phyloP scores from a whole-genome alignment of 2,888 invertebrate genomes.

The Idaea biselata region DNA sequence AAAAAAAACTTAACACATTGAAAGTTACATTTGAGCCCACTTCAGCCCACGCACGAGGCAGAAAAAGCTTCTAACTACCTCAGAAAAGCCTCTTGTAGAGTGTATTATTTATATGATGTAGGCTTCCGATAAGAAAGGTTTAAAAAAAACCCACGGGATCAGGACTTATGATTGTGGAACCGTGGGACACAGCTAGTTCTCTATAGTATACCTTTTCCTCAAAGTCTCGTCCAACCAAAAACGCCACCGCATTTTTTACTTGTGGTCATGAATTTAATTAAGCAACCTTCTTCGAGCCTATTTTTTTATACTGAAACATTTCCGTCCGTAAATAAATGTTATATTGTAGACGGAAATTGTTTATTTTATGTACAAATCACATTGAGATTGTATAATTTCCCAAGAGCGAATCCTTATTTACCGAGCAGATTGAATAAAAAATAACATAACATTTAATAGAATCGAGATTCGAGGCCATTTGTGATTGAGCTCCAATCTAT shows the following conservation, averaged over 20 bases:
- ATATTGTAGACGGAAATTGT: slow-evolving; percentile 13
- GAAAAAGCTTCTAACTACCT: too few species aligned
- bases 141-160: too few species aligned
- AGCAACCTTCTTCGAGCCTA: neutral
- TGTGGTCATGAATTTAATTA: neutral
- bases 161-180: too few species aligned
- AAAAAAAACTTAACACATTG: too few species aligned
- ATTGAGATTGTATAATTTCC: slow-evolving; percentile 25
- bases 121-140: too few species aligned
- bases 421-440: neutral
- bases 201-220: neutral
- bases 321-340: neutral
- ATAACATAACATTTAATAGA: neutral
- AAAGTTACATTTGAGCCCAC: too few species aligned
- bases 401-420: slow-evolving; percentile 13
- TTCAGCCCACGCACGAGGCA: too few species aligned
- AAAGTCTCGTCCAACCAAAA: neutral
- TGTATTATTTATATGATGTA: too few species aligned
- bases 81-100: too few species aligned
- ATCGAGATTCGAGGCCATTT: neutral
- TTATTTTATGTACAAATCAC: slow-evolving; percentile 20
- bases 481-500: neutral
- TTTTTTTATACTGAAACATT: neutral
- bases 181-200: too few species aligned
- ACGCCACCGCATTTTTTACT: neutral